Conservation (phyloP, 35 echinoderm and acorn worm species). For the Ophioderma brevispina region DNA sequence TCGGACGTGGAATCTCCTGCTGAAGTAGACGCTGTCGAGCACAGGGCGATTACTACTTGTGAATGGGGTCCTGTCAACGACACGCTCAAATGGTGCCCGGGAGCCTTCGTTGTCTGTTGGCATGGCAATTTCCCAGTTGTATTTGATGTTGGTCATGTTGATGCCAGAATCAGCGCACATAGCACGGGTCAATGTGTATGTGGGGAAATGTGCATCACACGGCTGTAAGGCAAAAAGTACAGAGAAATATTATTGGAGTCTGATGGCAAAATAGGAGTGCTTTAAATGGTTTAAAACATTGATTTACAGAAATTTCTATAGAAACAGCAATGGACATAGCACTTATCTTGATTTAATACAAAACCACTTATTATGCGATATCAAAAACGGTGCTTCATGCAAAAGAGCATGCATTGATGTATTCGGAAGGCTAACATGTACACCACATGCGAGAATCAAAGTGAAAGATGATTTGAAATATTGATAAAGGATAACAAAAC, state of each 20-base stretch:
- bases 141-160: constrained; percentile 84
- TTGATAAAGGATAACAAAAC: too few relatives aligned
- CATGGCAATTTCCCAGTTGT: constrained; percentile 96
- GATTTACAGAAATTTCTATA: too few relatives aligned
- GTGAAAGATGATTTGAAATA: too few relatives aligned
- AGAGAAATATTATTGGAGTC: neutral
- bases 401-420: too few relatives aligned
- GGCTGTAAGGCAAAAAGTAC: constrained; percentile 50
- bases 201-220: constrained; percentile 91
- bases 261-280: too few relatives aligned
- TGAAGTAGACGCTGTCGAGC: constrained; percentile 96
- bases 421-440: too few relatives aligned
- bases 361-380: too few relatives aligned
- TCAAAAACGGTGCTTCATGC: too few relatives aligned
- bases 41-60: constrained; percentile 79
- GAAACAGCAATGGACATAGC: too few relatives aligned
- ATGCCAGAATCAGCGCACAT: constrained; percentile 83
- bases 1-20: constrained; percentile 80
- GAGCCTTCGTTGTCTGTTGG: constrained; percentile 86
- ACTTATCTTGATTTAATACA: too few relatives aligned
- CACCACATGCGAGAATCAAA: too few relatives aligned
- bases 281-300: too few relatives aligned
- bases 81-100: constrained; percentile 86
- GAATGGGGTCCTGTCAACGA: constrained; percentile 84
- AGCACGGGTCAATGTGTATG: constrained; percentile 84